Evolutionary conservation across 2,888 invertebrate species (phyloP).

Genomic region (Himalopsyche kuldschensis): DNA sequence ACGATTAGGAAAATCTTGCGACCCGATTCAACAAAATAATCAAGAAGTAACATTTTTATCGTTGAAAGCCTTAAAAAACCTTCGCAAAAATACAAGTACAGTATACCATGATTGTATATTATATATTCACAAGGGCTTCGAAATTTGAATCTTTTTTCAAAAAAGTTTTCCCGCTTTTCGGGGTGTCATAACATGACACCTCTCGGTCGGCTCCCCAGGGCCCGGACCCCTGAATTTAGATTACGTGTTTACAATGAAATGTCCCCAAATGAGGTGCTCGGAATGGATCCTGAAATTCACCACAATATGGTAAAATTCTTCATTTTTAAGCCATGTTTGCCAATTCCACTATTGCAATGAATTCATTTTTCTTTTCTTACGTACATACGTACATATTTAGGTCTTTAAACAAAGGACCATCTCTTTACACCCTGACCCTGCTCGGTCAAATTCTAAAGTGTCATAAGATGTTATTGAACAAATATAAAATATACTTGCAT

Average conservation of each 20-base stretch:
- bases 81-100: no score
- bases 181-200: neutral
- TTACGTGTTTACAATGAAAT: neutral
- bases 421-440: neutral
- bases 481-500: no score
- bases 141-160: neutral
- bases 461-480: no score
- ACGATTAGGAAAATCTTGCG: no score
- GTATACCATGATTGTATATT: no score
- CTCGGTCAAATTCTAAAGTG: neutral
- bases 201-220: neutral
- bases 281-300: neutral
- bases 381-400: no score
- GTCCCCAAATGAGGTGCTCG: neutral
- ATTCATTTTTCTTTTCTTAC: no score
- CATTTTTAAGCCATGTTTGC: neutral
- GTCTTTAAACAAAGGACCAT: no score
- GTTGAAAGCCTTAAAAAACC: no score
- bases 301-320: neutral
- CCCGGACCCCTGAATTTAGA: neutral
- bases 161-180: neutral
- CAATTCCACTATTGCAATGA: no score
- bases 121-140: neutral
- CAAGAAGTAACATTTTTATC: no score
- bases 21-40: no score